Conservation (phyloP, 2,888 invertebrate genomes). For the Chloroclystis v-ata region DNA sequence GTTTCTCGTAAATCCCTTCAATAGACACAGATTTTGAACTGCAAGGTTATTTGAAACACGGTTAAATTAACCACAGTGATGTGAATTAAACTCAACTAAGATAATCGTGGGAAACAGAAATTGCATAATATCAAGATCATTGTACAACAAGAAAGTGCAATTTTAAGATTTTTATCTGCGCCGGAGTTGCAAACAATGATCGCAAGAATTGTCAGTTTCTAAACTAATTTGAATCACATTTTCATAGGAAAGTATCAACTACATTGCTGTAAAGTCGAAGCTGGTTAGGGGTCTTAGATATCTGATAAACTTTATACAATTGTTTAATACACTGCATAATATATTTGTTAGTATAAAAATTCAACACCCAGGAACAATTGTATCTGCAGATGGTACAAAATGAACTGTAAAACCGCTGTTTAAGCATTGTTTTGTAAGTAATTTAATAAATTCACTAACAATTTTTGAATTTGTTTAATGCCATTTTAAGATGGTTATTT, state of each 20-base stretch:
- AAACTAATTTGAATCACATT: neutral
- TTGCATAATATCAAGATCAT: conserved; percentile 27
- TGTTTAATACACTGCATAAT: too few relatives aligned
- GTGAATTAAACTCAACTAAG: conserved; percentile 16
- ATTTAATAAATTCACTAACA: too few relatives aligned
- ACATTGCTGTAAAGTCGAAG: neutral
- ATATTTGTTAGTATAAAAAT: too few relatives aligned
- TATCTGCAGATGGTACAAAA: too few relatives aligned
- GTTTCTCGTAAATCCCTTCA: too few relatives aligned
- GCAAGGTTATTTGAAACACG: conserved; percentile 14
- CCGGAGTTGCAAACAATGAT: conserved; percentile 2
- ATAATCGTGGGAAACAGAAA: conserved; percentile 22
- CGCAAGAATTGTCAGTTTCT: conserved; percentile 3
- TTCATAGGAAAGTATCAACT: neutral
- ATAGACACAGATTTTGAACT: neutral
- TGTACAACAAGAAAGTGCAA: conserved; percentile 22
- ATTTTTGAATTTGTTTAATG: too few relatives aligned
- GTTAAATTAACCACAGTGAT: conserved; percentile 15
- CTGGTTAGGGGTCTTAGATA: too few relatives aligned
- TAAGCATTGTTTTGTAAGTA: too few relatives aligned
- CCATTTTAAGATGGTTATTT: too few relatives aligned
- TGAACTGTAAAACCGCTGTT: too few relatives aligned
- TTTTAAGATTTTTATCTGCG: conserved; percentile 12
- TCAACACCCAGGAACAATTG: too few relatives aligned
- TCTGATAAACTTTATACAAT: too few relatives aligned